A percentile compares a stretch with the other conserved stretches of the same genome.
Conservation (phyloP, 2,797 vertebrate species). For the Myioborus miniatus region DNA sequence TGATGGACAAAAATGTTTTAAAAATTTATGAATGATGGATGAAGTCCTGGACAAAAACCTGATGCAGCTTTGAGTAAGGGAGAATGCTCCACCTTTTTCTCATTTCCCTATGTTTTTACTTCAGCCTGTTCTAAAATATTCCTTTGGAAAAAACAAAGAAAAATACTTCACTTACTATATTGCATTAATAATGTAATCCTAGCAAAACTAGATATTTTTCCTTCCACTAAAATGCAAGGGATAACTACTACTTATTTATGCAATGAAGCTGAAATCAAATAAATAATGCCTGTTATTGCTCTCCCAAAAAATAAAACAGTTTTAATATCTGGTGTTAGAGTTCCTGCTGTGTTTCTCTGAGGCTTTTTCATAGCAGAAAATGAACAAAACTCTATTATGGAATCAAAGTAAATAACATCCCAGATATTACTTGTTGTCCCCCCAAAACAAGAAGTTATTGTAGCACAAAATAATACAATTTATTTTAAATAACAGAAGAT, state of each 20-base stretch:
- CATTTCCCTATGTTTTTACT: neutral
- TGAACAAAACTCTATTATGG: constrained; percentile 34
- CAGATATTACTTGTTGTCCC: constrained; percentile 2
- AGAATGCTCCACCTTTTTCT: neutral
- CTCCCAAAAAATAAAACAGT: neutral
- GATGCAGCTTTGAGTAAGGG: neutral
- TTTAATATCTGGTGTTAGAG: constrained; percentile 28
- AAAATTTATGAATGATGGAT: neutral
- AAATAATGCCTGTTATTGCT: constrained; percentile 13
- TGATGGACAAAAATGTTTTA: neutral
- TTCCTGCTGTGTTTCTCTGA: constrained; percentile 25
- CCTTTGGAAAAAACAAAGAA: neutral
- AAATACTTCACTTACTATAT: neutral
- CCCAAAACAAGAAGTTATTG: constrained; percentile 7
- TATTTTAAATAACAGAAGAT: constrained; percentile 38
- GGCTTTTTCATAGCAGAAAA: constrained; percentile 44
- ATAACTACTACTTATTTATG: neutral
- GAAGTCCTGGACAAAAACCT: neutral
- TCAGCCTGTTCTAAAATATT: neutral
- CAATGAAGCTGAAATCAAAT: neutral
- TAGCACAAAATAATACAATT: neutral
- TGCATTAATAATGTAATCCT: neutral
- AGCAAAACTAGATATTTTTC: neutral
- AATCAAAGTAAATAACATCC: constrained; percentile 58
- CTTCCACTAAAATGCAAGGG: neutral